Base-by-base conservation (phyloP, 2,888 invertebrate species). In the Boloria euphrosyne region DNA sequence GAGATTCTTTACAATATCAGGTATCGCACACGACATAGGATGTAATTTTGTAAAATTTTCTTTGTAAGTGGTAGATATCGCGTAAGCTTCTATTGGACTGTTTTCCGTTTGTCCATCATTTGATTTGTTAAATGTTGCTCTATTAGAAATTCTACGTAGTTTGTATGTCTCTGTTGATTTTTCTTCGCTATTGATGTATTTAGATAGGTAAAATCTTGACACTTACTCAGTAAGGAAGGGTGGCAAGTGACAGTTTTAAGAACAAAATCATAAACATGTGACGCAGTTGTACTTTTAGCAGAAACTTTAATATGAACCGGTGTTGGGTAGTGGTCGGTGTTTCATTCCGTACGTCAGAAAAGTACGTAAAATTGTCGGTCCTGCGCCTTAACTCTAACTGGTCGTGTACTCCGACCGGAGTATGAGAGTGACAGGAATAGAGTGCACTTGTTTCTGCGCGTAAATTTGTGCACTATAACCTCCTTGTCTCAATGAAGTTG, bases 121-220 rank as follows among this genome's bases (percentile, higher is more conserved):
- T 51, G 51, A 73, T 76, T 76, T 44, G 69, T 74, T 76, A 69
- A 70, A 70, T 69, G 75, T 79, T 76, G 73, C 73, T 72, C 65
- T 72, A 67, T 72, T 72, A 72, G 62, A 75, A 46, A 75, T 75
- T 77, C 69, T 78, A 76, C 64, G 72, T 75, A 74, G 73, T 73
- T 74, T 58, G 55, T 65, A 67, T 51, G 22, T 51, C 64, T 64
- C 22, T 67, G 52, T 67, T 65, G 38, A 67, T 67, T 67, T 67
- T 5, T 57, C 51, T 47, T 22, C 47, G 65, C 65, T 67, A 57
- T 67, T 61, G 46, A 65, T 61, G 65, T 67, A 57, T 67, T 51
- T 60, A 61, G 55, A 57, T 65, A 67, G 50, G 18, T 51, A 64
- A 50, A 53, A 47, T 65, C 52, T 22, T 22, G 31, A 47, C 18